Conservation (phyloP, 92 coral and sea anemone species). For the Phenganax subtilis region DNA sequence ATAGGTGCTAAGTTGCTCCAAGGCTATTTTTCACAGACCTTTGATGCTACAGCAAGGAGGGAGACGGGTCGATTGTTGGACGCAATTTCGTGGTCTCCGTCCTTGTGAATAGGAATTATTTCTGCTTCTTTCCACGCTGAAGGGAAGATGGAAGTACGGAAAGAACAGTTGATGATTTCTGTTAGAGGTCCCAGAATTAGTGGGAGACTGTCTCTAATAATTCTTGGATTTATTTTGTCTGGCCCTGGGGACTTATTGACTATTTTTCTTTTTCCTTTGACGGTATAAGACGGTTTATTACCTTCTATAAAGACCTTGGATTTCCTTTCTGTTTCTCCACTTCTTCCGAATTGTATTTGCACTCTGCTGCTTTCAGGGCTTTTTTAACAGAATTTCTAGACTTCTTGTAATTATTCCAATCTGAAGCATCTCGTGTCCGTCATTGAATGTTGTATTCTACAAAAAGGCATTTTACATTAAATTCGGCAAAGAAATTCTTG, state of each 20-base stretch:
- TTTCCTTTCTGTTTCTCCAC: not conserved
- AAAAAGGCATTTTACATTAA: too few relatives aligned
- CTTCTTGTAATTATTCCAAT: too few relatives aligned
- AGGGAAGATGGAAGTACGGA: constrained; percentile 38
- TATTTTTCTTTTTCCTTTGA: not conserved
- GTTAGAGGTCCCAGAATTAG: constrained; percentile 41
- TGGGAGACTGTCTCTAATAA: not conserved
- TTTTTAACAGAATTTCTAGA: not conserved
- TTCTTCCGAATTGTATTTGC: constrained; percentile 4
- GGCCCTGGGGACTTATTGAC: not conserved
- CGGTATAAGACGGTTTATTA: constrained; percentile 1
- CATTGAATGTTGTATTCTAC: too few relatives aligned
- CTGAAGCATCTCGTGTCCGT: too few relatives aligned
- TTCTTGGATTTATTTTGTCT: not conserved
- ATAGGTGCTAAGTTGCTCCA: not conserved
- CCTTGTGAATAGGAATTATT: constrained; percentile 44
- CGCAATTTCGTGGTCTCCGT: constrained; percentile 37
- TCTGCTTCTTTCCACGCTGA: constrained; percentile 48
- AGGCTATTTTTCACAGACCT: constrained; percentile 46
- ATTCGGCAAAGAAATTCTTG: too few relatives aligned
- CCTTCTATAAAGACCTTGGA: not conserved
- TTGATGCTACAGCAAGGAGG: constrained; percentile 45
- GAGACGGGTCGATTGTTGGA: constrained; percentile 46
- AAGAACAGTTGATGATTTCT: constrained; percentile 41
- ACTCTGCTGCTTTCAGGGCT: not conserved